Conservation (phyloP, 2,113 vertebrate species). For the Haplochromis vanheusdeni region DNA sequence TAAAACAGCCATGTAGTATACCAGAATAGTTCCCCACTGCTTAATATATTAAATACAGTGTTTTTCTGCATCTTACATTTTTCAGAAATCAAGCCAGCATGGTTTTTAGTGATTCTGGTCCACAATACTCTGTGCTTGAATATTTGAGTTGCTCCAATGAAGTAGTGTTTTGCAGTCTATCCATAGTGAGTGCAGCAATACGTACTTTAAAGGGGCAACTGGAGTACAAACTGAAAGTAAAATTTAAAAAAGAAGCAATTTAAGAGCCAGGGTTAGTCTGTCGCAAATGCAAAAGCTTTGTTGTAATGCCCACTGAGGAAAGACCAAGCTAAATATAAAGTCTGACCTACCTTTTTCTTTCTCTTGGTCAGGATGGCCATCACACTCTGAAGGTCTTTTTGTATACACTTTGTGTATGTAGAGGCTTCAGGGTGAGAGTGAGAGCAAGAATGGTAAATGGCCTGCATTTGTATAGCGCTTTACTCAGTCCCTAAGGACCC, state of each 20-base stretch:
- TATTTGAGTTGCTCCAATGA: neutral
- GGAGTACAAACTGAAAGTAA: neutral
- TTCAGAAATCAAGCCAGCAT: neutral
- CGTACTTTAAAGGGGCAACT: neutral
- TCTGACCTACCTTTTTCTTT: conserved; percentile 34
- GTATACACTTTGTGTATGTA: neutral
- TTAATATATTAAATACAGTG: neutral
- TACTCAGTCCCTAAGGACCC: too few species aligned
- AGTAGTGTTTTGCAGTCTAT: neutral
- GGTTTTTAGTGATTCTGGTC: neutral
- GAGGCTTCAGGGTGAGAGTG: neutral
- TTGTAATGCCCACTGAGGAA: too few species aligned
- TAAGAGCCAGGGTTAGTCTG: neutral
- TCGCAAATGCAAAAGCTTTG: neutral
- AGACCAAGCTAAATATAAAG: conserved; percentile 59
- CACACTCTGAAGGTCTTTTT: neutral
- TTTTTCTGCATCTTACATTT: neutral
- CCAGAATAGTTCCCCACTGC: neutral
- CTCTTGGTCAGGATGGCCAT: neutral
- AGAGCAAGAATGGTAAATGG: neutral
- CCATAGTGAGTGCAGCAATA: neutral
- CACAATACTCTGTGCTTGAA: neutral
- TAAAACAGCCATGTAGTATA: neutral
- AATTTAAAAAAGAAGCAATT: neutral
- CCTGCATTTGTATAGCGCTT: too few species aligned